These are phyloP conservation scores for Prosopocoilus inquinatus DNA, from an alignment of 2,888 invertebrate species.

Conservation along the genomic window DNA sequence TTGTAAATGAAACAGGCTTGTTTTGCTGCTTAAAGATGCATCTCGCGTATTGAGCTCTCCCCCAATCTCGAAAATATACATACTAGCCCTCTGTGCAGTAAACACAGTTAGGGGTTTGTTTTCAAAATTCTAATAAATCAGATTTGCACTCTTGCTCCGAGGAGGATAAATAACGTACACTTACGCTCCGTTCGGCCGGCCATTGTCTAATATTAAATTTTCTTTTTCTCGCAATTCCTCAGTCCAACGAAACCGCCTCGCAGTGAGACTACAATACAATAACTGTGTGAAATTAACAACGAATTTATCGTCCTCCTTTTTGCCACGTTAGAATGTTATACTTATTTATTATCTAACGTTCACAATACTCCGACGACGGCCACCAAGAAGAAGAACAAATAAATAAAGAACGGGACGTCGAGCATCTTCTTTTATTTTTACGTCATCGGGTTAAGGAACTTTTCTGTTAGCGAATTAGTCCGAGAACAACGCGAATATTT, in stretches of 20 bases:
- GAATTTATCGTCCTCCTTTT: no score
- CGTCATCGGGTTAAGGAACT: no score
- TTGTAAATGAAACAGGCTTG: constrained; percentile 38
- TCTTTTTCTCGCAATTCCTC: not conserved
- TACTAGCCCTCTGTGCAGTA: constrained; percentile 40
- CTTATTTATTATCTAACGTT: no score
- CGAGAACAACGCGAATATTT: no score
- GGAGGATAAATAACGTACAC: constrained; percentile 25
- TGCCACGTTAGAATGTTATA: no score
- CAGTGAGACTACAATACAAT: constrained; percentile 58
- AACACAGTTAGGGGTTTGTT: constrained; percentile 49
- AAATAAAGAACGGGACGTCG: no score
- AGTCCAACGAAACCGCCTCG: constrained; percentile 50
- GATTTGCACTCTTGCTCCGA: constrained; percentile 41
- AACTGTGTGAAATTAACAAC: constrained; percentile 45
- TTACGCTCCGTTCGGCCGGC: not conserved
- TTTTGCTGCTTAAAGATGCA: constrained; percentile 41
- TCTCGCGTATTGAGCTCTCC: constrained; percentile 38
- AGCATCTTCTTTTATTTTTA: no score
- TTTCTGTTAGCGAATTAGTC: no score
- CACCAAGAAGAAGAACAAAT: no score
- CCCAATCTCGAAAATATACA: constrained; percentile 43
- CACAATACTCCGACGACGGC: no score
- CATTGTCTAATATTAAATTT: constrained; percentile 6
- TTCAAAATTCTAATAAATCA: constrained; percentile 47